A percentile compares a stretch with the other conserved stretches of the same genome.
These are phyloP conservation scores for Aurelia aurita DNA, from an alignment of 30 jellyfish, hydroid and myxozoan species.

Conservation along the genomic window DNA sequence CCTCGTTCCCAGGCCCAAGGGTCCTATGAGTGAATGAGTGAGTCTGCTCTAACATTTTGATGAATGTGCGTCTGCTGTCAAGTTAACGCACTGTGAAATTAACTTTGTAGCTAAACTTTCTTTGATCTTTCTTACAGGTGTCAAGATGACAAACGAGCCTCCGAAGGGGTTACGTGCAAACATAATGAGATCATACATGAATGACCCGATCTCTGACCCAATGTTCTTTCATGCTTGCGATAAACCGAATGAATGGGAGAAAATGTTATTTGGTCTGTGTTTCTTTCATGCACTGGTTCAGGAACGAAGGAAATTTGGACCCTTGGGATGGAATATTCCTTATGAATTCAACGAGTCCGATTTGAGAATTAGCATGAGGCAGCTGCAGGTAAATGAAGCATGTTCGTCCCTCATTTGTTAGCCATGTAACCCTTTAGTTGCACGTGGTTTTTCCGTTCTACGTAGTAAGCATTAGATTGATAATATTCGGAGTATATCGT, in stretches of 20 bases:
- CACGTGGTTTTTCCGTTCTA: no score
- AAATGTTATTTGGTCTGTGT: constrained; percentile 96
- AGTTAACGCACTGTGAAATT: no score
- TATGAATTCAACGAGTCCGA: constrained; percentile 99
- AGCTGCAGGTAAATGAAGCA: constrained; percentile 82
- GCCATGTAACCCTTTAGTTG: no score
- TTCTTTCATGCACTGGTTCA: constrained; percentile 99
- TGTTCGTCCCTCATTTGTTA: no score
- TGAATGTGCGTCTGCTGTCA: no score
- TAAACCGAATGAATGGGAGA: constrained; percentile 94
- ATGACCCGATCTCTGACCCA: constrained; percentile 95
- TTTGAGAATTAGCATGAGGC: constrained; percentile 98
- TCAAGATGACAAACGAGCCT: constrained; percentile 98
- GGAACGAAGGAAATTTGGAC: constrained; percentile 97
- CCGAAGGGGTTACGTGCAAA: constrained; percentile 99
- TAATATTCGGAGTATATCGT: no score
- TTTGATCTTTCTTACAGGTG: constrained; percentile 66
- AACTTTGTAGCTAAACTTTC: no score
- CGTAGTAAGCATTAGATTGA: no score
- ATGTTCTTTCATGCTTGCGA: constrained; percentile 88
- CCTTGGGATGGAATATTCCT: constrained; percentile 99
- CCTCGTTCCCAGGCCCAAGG: no score
- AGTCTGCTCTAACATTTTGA: no score
- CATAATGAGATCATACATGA: constrained; percentile 89
- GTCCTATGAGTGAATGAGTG: no score